Evolutionary conservation across 2,113 vertebrate species (phyloP).

Genomic region (Boulengeromyrus knoepffleri): DNA sequence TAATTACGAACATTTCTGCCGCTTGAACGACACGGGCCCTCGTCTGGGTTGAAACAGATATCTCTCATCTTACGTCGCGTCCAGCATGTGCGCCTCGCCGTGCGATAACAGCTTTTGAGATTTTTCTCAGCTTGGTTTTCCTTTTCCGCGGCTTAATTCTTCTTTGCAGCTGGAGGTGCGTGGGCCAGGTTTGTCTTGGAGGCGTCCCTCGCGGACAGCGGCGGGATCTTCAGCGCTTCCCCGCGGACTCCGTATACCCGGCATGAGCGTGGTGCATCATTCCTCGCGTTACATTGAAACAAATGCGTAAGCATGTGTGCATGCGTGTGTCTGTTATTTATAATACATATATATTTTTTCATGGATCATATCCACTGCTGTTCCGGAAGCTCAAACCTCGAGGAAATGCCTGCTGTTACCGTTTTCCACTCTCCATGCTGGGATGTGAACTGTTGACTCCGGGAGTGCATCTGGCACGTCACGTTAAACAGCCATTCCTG

Average conservation of each 20-base stretch:
- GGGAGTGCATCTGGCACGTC: not conserved
- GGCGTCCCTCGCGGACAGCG: not conserved
- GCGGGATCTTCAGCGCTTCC: not conserved
- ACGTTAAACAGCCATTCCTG: not conserved
- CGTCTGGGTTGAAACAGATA: not conserved
- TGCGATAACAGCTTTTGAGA: conserved; percentile 28
- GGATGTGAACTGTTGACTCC: not conserved
- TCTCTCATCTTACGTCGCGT: conserved; percentile 28
- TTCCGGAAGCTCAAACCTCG: not conserved
- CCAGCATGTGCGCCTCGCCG: conserved; percentile 32
- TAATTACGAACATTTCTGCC: not conserved
- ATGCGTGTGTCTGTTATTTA: not conserved
- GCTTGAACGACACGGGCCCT: not conserved
- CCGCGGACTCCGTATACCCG: not conserved
- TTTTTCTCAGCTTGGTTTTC: conserved; percentile 32
- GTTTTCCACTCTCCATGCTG: not conserved
- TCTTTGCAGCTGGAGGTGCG: conserved; percentile 34
- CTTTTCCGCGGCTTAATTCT: conserved; percentile 31
- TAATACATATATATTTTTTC: not conserved
- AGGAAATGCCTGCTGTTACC: not conserved
- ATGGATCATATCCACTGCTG: not conserved
- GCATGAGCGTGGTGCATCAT: not conserved
- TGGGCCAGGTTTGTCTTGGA: conserved; percentile 40
- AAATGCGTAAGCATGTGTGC: not conserved
- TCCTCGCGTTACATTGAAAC: not conserved